These are phyloP conservation scores for Portunus trituberculatus DNA, from an alignment of 1,140 invertebrate genomes.

Conservation along the genomic window DNA sequence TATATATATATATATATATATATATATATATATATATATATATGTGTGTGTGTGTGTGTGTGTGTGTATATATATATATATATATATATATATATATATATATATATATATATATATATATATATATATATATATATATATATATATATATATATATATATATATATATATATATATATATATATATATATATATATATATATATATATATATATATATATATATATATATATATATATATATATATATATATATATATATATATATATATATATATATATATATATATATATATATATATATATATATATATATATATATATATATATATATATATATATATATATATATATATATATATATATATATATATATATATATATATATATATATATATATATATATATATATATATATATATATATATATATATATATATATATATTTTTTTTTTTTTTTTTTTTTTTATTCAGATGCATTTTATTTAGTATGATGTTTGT, in stretches of 20 bases:
- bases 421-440: slow-evolving; percentile 55
- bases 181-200: too few species aligned
- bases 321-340: not conserved
- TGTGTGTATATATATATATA: slow-evolving; percentile 37
- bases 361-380: not conserved
- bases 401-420: slow-evolving; percentile 48
- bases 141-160: too few species aligned
- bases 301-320: slow-evolving; percentile 48
- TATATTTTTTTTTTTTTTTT: too few species aligned
- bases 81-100: slow-evolving; percentile 46
- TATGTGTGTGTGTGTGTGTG: slow-evolving; percentile 1
- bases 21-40: slow-evolving; percentile 1
- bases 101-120: slow-evolving; percentile 15
- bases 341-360: slow-evolving; percentile 18
- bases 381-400: slow-evolving; percentile 55
- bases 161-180: too few species aligned
- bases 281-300: slow-evolving; percentile 26
- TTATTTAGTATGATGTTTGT: too few species aligned
- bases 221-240: slow-evolving; percentile 57
- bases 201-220: slow-evolving; percentile 41
- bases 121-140: slow-evolving; percentile 11
- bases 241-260: slow-evolving; percentile 50
- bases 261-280: not conserved
- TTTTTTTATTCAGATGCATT: too few species aligned
- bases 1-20: slow-evolving; percentile 5